Percentiles rank a stretch among this genome's conserved stretches.
phyloP scores from a whole-genome alignment of 2,797 vertebrate genomes.

The Diglossa cyanea region DNA sequence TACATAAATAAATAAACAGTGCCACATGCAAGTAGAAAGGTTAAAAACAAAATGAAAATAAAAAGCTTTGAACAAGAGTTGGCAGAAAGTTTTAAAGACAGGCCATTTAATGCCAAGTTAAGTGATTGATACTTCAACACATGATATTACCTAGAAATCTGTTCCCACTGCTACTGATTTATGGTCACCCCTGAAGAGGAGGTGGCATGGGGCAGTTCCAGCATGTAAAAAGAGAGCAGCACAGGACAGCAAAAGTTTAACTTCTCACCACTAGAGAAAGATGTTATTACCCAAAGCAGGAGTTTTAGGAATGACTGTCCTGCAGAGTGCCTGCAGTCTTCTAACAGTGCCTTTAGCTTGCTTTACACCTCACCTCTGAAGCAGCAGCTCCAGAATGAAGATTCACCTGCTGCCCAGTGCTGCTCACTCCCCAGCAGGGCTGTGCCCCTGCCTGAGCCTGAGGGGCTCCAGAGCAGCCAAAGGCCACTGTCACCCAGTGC shows the following conservation, averaged over 20 bases:
- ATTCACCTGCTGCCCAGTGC: neutral
- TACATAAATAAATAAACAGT: slow-evolving; percentile 10
- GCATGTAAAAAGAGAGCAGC: neutral
- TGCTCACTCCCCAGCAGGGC: neutral
- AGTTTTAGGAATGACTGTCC: neutral
- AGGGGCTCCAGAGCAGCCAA: neutral
- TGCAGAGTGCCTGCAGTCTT: neutral
- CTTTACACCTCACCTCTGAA: neutral
- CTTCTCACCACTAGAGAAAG: neutral
- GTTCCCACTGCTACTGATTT: neutral
- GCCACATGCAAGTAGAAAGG: neutral
- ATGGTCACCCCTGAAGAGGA: neutral
- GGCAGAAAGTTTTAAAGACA: neutral
- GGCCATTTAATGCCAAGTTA: neutral
- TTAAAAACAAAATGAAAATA: neutral
- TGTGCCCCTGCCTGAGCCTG: neutral
- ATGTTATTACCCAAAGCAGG: neutral
- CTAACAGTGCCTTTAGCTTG: neutral
- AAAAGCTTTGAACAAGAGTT: neutral
- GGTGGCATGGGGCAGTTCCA: neutral
- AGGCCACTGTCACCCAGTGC: neutral
- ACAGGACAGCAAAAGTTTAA: neutral
- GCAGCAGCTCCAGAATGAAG: neutral
- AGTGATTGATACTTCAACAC: neutral
- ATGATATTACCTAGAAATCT: neutral